These are phyloP conservation scores for Alloscopus bannaensis DNA, from an alignment of 2,888 invertebrate genomes.

Conservation along the genomic window DNA sequence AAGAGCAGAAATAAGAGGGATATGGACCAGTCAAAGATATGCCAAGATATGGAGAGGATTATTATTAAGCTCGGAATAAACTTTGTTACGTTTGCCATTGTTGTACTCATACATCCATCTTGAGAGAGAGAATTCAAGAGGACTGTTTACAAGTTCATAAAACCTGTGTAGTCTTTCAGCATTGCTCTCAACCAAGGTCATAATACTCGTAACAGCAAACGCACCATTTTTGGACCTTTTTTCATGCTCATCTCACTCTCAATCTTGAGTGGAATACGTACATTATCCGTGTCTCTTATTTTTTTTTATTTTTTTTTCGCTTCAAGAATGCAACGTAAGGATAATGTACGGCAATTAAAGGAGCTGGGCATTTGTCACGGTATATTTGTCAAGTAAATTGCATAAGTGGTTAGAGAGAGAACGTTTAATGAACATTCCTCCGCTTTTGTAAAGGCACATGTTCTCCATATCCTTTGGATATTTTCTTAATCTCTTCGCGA, in stretches of 20 bases:
- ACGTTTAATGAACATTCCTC: too few relatives aligned
- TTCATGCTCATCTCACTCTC: slow-evolving; percentile 11
- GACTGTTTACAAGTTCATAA: slow-evolving; percentile 19
- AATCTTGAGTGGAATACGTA: background rate
- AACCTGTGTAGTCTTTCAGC: slow-evolving; percentile 27
- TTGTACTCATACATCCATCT: background rate
- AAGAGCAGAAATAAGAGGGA: background rate
- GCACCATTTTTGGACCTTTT: slow-evolving; percentile 42
- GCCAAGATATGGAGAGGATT: background rate
- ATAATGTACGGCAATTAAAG: background rate
- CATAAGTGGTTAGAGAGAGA: too few relatives aligned
- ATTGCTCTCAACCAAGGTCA: slow-evolving; percentile 60
- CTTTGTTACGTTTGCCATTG: background rate
- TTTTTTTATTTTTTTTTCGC: slow-evolving; percentile 1
- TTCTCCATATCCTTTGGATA: too few relatives aligned
- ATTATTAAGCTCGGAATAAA: background rate
- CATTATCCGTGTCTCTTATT: background rate
- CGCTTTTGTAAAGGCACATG: too few relatives aligned
- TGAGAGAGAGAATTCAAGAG: background rate
- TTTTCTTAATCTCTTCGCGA: too few relatives aligned
- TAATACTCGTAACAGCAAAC: slow-evolving; percentile 35
- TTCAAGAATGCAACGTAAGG: slow-evolving; percentile 1
- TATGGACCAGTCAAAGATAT: background rate
- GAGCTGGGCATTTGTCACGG: slow-evolving; percentile 2
- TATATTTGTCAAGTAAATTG: background rate